A percentile compares a stretch with the other conserved stretches of the same genome.
phyloP scores from a whole-genome alignment of 1,140 invertebrate species.

The Anastatus disparis region DNA sequence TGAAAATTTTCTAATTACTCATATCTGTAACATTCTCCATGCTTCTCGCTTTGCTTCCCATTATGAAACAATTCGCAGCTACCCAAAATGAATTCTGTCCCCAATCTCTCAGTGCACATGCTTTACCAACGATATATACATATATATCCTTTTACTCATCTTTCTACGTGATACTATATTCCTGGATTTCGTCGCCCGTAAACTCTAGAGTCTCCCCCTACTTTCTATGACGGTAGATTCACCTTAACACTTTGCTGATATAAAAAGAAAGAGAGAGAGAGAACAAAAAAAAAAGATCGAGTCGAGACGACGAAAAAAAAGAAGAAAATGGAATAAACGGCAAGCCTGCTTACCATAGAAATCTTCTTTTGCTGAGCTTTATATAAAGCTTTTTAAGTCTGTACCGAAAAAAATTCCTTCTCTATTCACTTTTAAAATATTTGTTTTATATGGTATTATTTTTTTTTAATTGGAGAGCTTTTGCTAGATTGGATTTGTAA shows the following conservation, averaged over 20 bases:
- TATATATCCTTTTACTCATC: too few relatives aligned
- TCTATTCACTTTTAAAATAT: background rate
- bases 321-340: too few relatives aligned
- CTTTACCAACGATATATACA: background rate
- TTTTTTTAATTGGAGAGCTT: too few relatives aligned
- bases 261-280: too few relatives aligned
- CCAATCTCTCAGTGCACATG: background rate
- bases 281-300: slow-evolving; percentile 34
- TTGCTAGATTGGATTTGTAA: too few relatives aligned
- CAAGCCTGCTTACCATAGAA: slow-evolving; percentile 34
- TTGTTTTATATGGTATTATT: too few relatives aligned
- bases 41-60: slow-evolving; percentile 6
- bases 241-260: slow-evolving; percentile 42
- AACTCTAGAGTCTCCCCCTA: slow-evolving; percentile 17
- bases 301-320: slow-evolving; percentile 18
- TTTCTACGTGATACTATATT: too few relatives aligned
- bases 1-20: slow-evolving; percentile 37
- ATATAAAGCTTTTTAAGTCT: slow-evolving; percentile 20
- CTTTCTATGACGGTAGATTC: slow-evolving; percentile 40
- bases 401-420: background rate
- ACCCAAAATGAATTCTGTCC: slow-evolving; percentile 38
- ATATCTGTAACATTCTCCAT: background rate
- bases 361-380: slow-evolving; percentile 19
- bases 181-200: background rate
- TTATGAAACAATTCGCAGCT: slow-evolving; percentile 33